Conservation (phyloP, 2,888 invertebrate genomes). For the Cybosia mesomella region DNA sequence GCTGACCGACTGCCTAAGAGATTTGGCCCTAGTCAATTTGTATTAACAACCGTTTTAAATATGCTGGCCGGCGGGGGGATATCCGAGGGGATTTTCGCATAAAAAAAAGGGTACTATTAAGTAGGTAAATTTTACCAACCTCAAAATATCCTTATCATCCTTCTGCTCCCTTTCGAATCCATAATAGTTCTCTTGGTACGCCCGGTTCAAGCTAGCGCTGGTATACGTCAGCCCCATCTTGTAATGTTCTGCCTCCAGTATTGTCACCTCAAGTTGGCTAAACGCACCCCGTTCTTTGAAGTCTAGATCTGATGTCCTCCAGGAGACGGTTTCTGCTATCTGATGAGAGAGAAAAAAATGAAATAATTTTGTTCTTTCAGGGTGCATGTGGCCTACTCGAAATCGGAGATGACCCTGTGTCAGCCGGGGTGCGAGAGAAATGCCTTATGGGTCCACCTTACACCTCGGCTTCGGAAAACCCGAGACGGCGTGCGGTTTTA, state of each 20-base stretch:
- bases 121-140: constrained; percentile 40
- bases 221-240: constrained; percentile 75
- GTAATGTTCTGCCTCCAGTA: constrained; percentile 75
- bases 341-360: constrained; percentile 40
- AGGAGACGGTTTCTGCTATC: constrained; percentile 80
- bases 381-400: too few relatives aligned
- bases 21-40: too few relatives aligned
- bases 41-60: too few relatives aligned
- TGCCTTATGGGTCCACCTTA: too few relatives aligned
- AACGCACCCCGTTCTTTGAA: constrained; percentile 79
- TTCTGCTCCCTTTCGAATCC: constrained; percentile 63
- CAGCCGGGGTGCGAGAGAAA: too few relatives aligned
- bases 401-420: too few relatives aligned
- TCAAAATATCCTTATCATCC: constrained; percentile 69
- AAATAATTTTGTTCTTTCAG: not conserved
- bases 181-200: constrained; percentile 69
- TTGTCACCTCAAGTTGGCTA: constrained; percentile 76
- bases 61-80: too few relatives aligned
- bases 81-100: too few relatives aligned
- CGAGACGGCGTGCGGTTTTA: too few relatives aligned
- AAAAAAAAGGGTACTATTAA: too few relatives aligned
- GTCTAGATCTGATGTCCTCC: constrained; percentile 70
- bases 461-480: too few relatives aligned
- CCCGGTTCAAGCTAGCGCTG: constrained; percentile 68
- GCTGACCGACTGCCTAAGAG: too few relatives aligned